phyloP scores from a whole-genome alignment of 2,797 vertebrate genomes.

The Artibeus lituratus region DNA sequence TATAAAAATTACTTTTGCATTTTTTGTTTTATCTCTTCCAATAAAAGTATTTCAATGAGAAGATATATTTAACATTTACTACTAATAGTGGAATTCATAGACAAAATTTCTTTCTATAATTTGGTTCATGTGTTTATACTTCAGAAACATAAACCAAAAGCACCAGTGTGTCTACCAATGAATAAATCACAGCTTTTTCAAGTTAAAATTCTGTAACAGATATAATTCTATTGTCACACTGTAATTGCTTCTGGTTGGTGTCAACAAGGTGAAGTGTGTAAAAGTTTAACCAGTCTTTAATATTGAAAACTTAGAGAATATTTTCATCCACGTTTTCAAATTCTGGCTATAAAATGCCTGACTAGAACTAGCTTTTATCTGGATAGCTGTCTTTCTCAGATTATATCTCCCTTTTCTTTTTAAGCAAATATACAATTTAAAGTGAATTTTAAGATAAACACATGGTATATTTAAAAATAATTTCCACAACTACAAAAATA shows the following conservation, averaged over 20 bases:
- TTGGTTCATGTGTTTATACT: background rate
- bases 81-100: background rate
- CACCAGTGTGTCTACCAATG: background rate
- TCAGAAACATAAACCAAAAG: background rate
- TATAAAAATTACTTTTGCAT: slow-evolving; percentile 5
- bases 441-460: slow-evolving; percentile 63
- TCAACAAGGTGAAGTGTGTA: background rate
- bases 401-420: slow-evolving; percentile 44
- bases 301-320: slow-evolving; percentile 1
- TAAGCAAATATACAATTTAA: slow-evolving; percentile 46
- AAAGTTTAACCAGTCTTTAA: slow-evolving; percentile 20
- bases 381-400: slow-evolving; percentile 13
- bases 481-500: slow-evolving; percentile 46
- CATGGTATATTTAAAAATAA: slow-evolving; percentile 55
- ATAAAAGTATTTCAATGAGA: background rate
- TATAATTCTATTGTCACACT: background rate
- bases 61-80: background rate
- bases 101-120: background rate
- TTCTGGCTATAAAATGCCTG: background rate
- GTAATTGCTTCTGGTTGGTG: background rate
- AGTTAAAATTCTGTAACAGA: background rate
- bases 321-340: slow-evolving; percentile 27
- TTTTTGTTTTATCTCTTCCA: background rate
- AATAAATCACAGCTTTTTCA: background rate
- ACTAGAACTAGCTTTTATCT: background rate